A percentile compares a stretch with the other conserved stretches of the same genome.
These are phyloP conservation scores for Sarcophilus harrisii DNA, from an alignment of 2,797 vertebrate species.

Conservation along the genomic window DNA sequence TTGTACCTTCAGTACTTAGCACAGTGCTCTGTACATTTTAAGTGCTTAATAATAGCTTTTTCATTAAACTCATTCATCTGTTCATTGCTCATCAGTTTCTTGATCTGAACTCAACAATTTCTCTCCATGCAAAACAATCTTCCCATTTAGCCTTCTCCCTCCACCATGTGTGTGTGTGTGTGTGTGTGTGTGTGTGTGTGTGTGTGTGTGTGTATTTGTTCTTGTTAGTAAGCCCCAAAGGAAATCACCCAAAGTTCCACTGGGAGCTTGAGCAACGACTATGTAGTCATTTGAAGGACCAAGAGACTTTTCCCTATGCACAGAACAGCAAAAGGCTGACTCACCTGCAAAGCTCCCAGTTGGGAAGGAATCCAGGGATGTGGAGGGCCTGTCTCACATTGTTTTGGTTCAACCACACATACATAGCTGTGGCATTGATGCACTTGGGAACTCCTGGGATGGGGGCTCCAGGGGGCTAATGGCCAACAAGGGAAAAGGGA, in stretches of 20 bases:
- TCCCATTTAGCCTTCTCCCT: background rate
- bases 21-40: background rate
- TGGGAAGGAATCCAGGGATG: conserved; percentile 59
- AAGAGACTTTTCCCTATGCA: background rate
- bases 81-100: background rate
- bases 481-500: background rate
- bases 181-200: no score
- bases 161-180: background rate
- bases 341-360: conserved; percentile 74
- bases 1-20: background rate
- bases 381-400: conserved; percentile 56
- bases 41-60: background rate
- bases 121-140: background rate
- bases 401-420: conserved; percentile 63
- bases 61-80: background rate
- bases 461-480: conserved; percentile 29
- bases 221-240: background rate
- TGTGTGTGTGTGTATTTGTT: background rate
- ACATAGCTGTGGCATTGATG: conserved; percentile 60
- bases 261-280: background rate
- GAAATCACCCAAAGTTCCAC: background rate
- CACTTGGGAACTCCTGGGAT: conserved; percentile 60
- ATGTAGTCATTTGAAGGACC: background rate
- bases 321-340: background rate
- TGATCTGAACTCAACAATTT: background rate